These are phyloP conservation scores for Hippolais icterina DNA, from an alignment of 2,113 vertebrate genomes.

Conservation along the genomic window DNA sequence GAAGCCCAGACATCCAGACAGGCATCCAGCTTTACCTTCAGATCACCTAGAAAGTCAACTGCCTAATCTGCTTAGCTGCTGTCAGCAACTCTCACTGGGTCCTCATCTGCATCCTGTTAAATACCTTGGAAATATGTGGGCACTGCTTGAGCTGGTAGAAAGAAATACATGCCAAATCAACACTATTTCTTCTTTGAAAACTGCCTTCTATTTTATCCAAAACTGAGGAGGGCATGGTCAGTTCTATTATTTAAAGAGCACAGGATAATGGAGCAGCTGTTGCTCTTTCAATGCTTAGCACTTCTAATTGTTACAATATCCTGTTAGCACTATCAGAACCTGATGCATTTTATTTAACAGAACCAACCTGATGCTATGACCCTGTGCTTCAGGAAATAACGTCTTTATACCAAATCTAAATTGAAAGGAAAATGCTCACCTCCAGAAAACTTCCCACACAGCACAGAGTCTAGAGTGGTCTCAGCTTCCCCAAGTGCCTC, in stretches of 20 bases:
- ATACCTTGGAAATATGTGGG: background rate
- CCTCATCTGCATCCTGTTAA: background rate
- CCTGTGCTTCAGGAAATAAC: background rate
- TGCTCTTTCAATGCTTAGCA: background rate
- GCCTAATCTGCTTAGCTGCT: background rate
- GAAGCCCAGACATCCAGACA: background rate
- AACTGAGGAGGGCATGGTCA: background rate
- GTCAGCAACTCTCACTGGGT: background rate
- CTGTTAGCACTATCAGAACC: background rate
- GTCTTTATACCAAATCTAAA: background rate
- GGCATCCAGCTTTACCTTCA: background rate
- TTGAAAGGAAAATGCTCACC: constrained; percentile 73
- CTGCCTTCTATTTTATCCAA: background rate
- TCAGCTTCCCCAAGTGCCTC: constrained; percentile 90
- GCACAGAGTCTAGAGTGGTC: constrained; percentile 80
- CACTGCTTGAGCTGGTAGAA: fast-evolving
- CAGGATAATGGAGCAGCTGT: background rate
- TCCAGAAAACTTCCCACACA: constrained; percentile 85
- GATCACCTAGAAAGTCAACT: background rate
- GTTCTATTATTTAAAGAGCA: background rate
- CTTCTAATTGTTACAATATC: background rate
- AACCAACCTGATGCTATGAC: background rate
- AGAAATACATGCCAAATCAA: background rate
- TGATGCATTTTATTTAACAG: background rate
- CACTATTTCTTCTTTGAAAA: background rate